A percentile compares a stretch with the other conserved stretches of the same genome.
Evolutionary conservation across 2,797 vertebrate genomes (phyloP).

Genomic region (Sphenodon punctatus): DNA sequence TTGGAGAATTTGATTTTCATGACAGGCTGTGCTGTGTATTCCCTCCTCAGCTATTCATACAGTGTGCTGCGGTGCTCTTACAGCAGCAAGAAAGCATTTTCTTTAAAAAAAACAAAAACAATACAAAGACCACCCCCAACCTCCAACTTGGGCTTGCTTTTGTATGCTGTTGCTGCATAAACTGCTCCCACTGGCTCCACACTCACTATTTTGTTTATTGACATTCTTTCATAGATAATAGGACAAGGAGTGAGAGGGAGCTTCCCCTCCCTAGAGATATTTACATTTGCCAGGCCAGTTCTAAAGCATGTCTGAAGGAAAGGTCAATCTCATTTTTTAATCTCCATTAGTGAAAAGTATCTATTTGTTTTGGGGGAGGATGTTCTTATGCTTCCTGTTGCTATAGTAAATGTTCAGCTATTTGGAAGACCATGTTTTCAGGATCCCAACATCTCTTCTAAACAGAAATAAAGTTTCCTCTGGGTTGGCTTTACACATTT

Average conservation of each 20-base stretch:
- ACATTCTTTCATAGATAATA: not conserved
- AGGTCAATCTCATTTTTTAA: constrained; percentile 1
- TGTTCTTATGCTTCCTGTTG: constrained; percentile 4
- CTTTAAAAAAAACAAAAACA: not conserved
- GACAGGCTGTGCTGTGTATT: not conserved
- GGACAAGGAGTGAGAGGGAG: not conserved
- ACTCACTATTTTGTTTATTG: not conserved
- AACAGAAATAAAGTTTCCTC: constrained; percentile 22
- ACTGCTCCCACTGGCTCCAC: not conserved
- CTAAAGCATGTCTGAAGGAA: constrained; percentile 3
- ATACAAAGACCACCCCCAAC: not conserved
- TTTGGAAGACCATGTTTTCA: constrained; percentile 44
- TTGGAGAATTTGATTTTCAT: not conserved
- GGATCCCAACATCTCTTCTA: constrained; percentile 5
- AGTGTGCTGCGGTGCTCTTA: rapidly evolving
- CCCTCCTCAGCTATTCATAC: not conserved
- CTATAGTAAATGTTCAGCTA: constrained; percentile 27
- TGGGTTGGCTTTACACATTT: too few species aligned
- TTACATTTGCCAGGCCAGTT: not conserved
- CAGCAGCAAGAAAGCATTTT: not conserved
- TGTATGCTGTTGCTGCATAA: not conserved
- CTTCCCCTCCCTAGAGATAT: not conserved
- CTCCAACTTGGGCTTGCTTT: not conserved
- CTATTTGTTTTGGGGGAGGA: constrained; percentile 25
- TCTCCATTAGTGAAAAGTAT: not conserved